Conservation (phyloP, 2,113 vertebrate genomes). For the Brevimyrus niger region DNA sequence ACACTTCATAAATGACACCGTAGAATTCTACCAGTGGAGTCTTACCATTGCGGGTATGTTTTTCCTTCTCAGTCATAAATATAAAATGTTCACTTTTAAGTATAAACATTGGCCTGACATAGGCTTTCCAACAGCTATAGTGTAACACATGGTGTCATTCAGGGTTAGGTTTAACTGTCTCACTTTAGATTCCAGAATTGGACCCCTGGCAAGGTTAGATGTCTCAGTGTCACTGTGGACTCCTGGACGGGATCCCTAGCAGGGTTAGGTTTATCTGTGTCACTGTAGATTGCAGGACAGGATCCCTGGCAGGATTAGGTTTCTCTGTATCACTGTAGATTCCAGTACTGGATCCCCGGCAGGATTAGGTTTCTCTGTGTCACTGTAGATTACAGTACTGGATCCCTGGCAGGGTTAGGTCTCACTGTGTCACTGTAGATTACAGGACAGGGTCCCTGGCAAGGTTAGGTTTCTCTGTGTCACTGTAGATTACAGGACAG, state of each 20-base stretch:
- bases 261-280: background rate
- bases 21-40: slow-evolving; percentile 93
- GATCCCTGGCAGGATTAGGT: background rate
- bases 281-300: background rate
- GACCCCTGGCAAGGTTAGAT: too few species aligned
- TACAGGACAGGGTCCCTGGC: background rate
- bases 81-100: background rate
- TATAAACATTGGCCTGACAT: background rate
- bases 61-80: background rate
- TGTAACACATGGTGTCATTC: background rate
- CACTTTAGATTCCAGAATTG: background rate
- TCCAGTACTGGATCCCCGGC: too few species aligned
- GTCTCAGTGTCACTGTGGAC: too few species aligned
- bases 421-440: too few species aligned
- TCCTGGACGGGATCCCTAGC: background rate
- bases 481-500: background rate
- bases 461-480: background rate
- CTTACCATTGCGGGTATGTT: slow-evolving; percentile 85
- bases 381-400: too few species aligned
- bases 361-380: too few species aligned
- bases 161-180: background rate
- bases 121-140: background rate
- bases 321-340: background rate
- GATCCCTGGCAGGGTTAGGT: too few species aligned
- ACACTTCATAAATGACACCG: slow-evolving; percentile 76